Conservation (phyloP, 2,113 vertebrate species). For the Mesitornis unicolor region DNA sequence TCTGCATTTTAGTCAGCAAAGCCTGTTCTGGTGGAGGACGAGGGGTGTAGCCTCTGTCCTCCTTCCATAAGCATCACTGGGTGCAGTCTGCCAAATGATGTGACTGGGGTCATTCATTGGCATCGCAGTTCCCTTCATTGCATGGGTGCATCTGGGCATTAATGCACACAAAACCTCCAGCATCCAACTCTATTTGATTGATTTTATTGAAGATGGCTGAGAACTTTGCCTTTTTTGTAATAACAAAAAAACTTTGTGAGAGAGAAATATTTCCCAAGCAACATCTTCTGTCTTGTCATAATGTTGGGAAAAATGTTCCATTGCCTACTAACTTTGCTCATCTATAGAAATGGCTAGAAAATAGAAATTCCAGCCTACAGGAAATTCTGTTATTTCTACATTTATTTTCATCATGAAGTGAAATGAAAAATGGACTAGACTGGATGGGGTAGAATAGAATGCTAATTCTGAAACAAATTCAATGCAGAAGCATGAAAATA, state of each 20-base stretch:
- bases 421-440: conserved; percentile 14
- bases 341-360: neutral
- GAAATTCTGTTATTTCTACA: conserved; percentile 23
- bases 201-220: neutral
- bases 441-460: conserved; percentile 13
- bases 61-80: neutral
- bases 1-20: neutral
- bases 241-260: neutral
- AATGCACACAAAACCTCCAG: neutral
- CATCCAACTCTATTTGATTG: neutral
- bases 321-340: neutral
- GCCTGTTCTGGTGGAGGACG: neutral
- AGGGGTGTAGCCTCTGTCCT: neutral
- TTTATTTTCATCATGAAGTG: conserved; percentile 35
- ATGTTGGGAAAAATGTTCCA: neutral
- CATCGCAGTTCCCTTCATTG: neutral
- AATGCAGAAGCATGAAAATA: neutral
- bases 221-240: neutral
- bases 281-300: neutral
- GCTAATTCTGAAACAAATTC: conserved; percentile 38
- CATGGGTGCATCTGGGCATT: neutral
- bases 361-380: neutral
- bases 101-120: neutral
- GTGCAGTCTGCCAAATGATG: neutral
- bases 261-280: neutral